These are phyloP conservation scores for Leucophenga varia DNA, from an alignment of 1,140 invertebrate genomes.

Conservation along the genomic window DNA sequence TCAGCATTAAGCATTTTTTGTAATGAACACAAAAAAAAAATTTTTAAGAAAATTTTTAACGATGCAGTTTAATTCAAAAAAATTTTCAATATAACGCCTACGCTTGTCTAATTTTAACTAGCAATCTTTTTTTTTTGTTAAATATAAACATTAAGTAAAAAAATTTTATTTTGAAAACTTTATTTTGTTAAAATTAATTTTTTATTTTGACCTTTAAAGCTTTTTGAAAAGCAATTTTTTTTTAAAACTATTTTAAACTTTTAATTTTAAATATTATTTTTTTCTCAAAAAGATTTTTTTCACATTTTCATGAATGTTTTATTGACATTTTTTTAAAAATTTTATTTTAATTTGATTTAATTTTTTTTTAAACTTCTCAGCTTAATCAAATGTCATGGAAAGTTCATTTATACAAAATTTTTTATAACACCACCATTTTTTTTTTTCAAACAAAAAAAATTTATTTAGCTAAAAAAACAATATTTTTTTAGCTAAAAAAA, in stretches of 20 bases:
- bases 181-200: constrained; percentile 22
- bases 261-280: constrained; percentile 10
- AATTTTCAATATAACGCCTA: constrained; percentile 16
- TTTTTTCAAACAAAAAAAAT: no score
- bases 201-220: constrained; percentile 47
- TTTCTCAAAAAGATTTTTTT: no score
- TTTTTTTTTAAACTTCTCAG: constrained; percentile 17
- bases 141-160: constrained; percentile 1
- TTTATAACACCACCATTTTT: no score
- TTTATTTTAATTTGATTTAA: constrained; percentile 22
- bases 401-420: no score
- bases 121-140: no score
- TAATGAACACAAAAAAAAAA: constrained; percentile 16
- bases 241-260: no score
- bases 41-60: constrained; percentile 29
- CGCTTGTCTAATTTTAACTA: background rate
- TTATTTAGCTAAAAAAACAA: no score
- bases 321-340: constrained; percentile 3
- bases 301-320: no score
- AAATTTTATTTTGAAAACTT: constrained; percentile 1
- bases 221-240: constrained; percentile 50
- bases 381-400: no score
- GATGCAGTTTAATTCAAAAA: constrained; percentile 12
- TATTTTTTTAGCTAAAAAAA: no score
- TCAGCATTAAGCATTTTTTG: constrained; percentile 25